phyloP scores from a whole-genome alignment of 2,113 vertebrate genomes.

The Melanostigma gelatinosum region DNA sequence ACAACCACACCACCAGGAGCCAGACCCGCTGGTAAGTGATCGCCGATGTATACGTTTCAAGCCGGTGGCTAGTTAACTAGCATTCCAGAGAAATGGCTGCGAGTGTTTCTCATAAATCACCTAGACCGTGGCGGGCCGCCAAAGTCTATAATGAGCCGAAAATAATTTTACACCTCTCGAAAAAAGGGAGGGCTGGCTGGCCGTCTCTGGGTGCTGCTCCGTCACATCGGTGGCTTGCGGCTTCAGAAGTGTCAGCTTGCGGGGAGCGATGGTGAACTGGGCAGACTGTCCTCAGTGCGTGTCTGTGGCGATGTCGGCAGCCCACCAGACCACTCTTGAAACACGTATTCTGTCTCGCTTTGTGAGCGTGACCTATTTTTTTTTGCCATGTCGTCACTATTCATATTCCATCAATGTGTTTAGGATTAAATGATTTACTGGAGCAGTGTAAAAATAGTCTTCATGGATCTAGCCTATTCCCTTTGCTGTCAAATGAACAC shows the following conservation, averaged over 20 bases:
- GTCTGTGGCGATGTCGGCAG: background rate
- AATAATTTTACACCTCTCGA: background rate
- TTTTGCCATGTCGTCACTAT: background rate
- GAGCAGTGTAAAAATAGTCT: background rate
- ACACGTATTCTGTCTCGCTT: background rate
- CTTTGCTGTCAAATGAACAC: background rate
- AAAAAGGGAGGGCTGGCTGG: background rate
- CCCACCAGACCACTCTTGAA: background rate
- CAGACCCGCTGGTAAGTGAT: slow-evolving; percentile 13
- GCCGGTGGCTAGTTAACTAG: slow-evolving; percentile 2
- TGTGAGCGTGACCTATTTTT: background rate
- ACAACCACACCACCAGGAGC: slow-evolving; percentile 26
- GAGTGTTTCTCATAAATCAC: background rate
- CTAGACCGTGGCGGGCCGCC: too few relatives aligned
- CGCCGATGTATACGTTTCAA: slow-evolving; percentile 6
- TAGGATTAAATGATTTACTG: background rate
- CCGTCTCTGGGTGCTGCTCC: background rate
- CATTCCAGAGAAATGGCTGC: background rate
- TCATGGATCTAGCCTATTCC: background rate
- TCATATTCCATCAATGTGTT: background rate
- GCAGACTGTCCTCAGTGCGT: background rate
- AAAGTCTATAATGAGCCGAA: background rate
- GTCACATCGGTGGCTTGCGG: background rate
- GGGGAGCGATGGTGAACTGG: background rate
- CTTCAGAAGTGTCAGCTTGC: background rate